A percentile compares a stretch with the other conserved stretches of the same genome.
These are phyloP conservation scores for Spheniscus humboldti DNA, from an alignment of 2,797 vertebrate genomes.

Conservation along the genomic window DNA sequence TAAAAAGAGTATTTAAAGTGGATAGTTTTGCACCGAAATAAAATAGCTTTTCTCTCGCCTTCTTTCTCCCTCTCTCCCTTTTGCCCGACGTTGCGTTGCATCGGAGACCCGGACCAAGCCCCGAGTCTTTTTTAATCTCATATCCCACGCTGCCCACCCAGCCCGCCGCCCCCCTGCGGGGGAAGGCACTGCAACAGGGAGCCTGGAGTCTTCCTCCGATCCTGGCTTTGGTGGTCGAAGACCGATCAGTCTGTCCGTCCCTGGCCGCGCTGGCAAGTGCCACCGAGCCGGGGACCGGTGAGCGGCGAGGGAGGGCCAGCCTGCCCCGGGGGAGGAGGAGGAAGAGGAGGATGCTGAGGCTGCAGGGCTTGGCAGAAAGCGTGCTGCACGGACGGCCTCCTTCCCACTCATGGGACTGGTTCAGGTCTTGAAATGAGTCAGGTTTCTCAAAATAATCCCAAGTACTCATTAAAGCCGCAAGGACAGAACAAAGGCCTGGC, in stretches of 20 bases:
- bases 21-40: conserved; percentile 72
- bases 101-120: not conserved
- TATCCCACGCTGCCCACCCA: not conserved
- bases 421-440: not conserved
- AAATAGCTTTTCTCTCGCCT: conserved; percentile 56
- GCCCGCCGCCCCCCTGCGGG: not conserved
- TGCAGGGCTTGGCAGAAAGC: not conserved
- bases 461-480: not conserved
- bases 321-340: not conserved
- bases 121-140: not conserved
- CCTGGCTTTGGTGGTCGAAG: no score
- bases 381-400: not conserved
- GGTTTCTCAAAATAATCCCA: not conserved
- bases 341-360: not conserved
- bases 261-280: accelerated
- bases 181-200: not conserved
- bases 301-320: not conserved
- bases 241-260: not conserved
- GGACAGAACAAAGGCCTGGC: not conserved
- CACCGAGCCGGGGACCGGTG: not conserved
- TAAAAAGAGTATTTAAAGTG: conserved; percentile 83
- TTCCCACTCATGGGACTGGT: not conserved
- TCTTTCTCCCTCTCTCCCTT: conserved; percentile 37
- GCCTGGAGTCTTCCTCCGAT: not conserved
- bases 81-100: not conserved